Percentiles rank a stretch among this genome's conserved stretches.
Evolutionary conservation across 1,140 invertebrate genomes (phyloP).

Genomic region (Lepidotrigona ventralis): DNA sequence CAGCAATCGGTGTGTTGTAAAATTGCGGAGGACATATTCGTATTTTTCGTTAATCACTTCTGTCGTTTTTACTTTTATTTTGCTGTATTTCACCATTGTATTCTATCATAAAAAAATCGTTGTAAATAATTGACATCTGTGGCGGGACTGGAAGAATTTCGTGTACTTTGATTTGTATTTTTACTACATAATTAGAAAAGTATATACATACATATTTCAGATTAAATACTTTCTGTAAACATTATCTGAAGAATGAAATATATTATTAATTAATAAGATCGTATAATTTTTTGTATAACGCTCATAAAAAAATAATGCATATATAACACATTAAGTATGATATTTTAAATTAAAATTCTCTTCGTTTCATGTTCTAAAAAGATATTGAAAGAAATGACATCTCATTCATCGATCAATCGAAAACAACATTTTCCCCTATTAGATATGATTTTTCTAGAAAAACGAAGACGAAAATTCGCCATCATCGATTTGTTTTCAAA

Average conservation of each 20-base stretch:
- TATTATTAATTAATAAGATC: background rate
- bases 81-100: background rate
- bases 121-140: constrained; percentile 15
- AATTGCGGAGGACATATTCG: background rate
- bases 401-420: background rate
- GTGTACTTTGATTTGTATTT: background rate
- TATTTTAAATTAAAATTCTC: background rate
- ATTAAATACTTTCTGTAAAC: background rate
- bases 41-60: background rate
- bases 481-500: constrained; percentile 53
- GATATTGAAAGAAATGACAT: background rate
- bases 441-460: background rate
- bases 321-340: background rate
- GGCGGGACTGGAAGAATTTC: background rate
- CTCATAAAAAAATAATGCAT: background rate
- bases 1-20: constrained; percentile 58
- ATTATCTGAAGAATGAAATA: background rate
- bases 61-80: background rate
- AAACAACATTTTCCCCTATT: background rate
- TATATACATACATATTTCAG: background rate
- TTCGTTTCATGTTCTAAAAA: background rate
- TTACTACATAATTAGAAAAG: constrained; percentile 2
- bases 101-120: background rate
- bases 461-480: background rate
- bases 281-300: background rate